Percentiles rank a stretch among this genome's conserved stretches.
Evolutionary conservation across 2,113 vertebrate species (phyloP).

Genomic region (Rhegmatorhina hoffmannsi): DNA sequence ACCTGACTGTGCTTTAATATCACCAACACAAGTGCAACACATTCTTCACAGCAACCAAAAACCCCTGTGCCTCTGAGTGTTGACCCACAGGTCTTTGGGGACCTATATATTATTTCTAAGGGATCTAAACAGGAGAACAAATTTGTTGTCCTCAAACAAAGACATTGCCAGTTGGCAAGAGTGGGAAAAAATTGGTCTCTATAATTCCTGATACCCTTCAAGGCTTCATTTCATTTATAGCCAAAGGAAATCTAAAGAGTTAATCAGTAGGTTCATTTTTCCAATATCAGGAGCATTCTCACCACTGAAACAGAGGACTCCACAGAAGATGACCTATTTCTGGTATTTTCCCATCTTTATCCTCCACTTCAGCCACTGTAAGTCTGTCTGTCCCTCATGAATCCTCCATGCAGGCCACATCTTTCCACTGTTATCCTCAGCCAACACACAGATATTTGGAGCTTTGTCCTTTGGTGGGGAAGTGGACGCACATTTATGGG

Average conservation of each 20-base stretch:
- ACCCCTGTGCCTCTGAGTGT: background rate
- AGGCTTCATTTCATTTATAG: background rate
- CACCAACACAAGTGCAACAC: background rate
- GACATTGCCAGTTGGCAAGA: fast-evolving
- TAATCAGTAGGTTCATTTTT: background rate
- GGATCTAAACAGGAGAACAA: background rate
- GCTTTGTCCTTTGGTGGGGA: fast-evolving
- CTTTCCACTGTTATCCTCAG: background rate
- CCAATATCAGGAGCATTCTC: background rate
- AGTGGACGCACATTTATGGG: no score
- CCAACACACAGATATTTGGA: background rate
- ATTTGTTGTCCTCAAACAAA: background rate
- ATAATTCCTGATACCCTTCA: background rate
- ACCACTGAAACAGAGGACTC: background rate
- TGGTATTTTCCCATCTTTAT: background rate
- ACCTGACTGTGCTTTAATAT: no score
- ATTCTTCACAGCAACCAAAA: background rate
- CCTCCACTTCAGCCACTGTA: background rate
- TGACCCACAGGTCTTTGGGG: background rate
- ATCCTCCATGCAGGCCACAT: no score
- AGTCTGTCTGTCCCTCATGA: background rate
- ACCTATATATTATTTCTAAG: background rate
- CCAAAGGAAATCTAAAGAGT: background rate
- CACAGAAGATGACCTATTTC: background rate
- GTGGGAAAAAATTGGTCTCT: background rate